Evolutionary conservation across 1,140 invertebrate species (phyloP), one percentile per base, ranked within the genome.

Genomic region (Zaprionus taronus): DNA sequence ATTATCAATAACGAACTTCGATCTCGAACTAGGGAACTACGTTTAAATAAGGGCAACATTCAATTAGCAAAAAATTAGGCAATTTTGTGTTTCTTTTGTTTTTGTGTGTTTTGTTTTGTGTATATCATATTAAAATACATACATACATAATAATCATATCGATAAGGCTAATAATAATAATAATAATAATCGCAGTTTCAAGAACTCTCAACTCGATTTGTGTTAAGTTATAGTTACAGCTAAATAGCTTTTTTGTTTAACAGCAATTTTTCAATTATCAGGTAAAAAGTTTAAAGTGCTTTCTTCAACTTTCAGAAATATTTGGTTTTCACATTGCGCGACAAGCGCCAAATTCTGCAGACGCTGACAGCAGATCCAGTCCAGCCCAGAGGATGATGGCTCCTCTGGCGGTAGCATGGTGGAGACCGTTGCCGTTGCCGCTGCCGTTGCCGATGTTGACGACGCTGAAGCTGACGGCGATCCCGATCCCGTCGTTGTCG

Each of bases 211-310:
- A 82, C 64, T 68, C 64, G n/a, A 53, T 74, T 55, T 9, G 9
- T 20, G 44, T 66, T 24, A 55, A 55, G 22, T 57, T 65, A 22
- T 22, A 14, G 55, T 70, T 64, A 47, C 11, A 14, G 47, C 62
- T 61, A 67, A 77, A 51, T 51, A 49, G 62, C 58, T 38, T 58
- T 69, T 28, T 51, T 11, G 65, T 67, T 90, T 72, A 90, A 90
- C 85, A 90, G 85, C 85, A 90, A 90, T 82, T 90, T 90, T 85
- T 89, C 79, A 90, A 82, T 90, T 90, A 90, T 90, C 85, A 90
- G 85, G 85, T 90, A 90, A 80, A 90, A 90, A 91, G 87, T 91
- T 91, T 74, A 91, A 77, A 91, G 86, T 77, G 71, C 82, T 91
- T 81, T 90, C 85, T 66, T 90, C 86, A 83, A 91, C 82, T 91